phyloP scores from a whole-genome alignment of 2,113 vertebrate genomes.

The Toxotes chatareus region DNA sequence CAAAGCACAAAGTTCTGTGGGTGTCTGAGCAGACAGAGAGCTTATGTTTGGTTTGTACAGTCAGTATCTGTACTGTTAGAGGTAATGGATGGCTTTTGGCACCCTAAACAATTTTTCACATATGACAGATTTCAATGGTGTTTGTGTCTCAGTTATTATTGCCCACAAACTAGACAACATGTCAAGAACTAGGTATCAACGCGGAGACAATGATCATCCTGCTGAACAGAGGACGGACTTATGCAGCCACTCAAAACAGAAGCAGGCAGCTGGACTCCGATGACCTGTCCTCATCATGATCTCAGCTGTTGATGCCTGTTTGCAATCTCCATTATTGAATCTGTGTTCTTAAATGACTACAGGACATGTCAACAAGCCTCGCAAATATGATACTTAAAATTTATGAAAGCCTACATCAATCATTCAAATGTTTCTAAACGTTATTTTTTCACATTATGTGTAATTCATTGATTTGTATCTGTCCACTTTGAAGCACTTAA shows the following conservation, averaged over 20 bases:
- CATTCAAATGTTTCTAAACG: not conserved
- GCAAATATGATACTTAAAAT: not conserved
- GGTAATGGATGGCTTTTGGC: not conserved
- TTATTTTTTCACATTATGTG: not conserved
- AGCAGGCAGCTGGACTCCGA: not conserved
- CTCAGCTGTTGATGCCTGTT: not conserved
- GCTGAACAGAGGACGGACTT: not conserved
- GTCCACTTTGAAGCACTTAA: too few relatives aligned
- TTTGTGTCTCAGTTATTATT: not conserved
- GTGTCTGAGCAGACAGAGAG: conserved; percentile 50
- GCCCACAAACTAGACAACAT: not conserved
- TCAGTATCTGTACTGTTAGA: conserved; percentile 42
- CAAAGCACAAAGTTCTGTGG: conserved; percentile 60
- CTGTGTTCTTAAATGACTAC: not conserved
- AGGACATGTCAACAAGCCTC: not conserved
- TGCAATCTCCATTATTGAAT: not conserved
- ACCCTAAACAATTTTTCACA: not conserved
- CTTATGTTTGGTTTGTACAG: conserved; percentile 45
- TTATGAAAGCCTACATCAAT: not conserved
- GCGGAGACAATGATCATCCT: not conserved
- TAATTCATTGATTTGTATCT: too few relatives aligned
- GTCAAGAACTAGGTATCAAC: not conserved
- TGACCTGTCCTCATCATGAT: not conserved
- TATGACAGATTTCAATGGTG: not conserved
- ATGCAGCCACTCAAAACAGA: not conserved